phyloP scores from a whole-genome alignment of 2,888 invertebrate genomes.

The Arge pagana region DNA sequence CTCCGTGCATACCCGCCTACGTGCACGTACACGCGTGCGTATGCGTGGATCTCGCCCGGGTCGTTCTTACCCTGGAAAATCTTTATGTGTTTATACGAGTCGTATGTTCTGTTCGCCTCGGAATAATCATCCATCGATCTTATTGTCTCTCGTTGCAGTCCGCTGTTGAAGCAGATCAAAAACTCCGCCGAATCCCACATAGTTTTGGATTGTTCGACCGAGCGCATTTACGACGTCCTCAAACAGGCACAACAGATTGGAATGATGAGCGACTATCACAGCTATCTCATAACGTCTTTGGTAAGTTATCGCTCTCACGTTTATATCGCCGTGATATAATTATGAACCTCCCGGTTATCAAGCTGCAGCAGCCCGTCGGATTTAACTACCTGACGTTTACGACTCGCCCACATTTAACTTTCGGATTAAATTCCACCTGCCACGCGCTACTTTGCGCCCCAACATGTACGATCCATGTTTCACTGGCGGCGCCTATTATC shows the following conservation, averaged over 20 bases:
- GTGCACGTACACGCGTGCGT: no score
- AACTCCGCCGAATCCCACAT: conserved; percentile 91
- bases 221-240: conserved; percentile 82
- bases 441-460: no score
- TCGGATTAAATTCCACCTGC: conserved; percentile 10
- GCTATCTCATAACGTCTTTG: conserved; percentile 90
- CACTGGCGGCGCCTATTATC: no score
- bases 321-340: no score
- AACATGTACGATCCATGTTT: no score
- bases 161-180: conserved; percentile 87
- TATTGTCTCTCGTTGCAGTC: conserved; percentile 62
- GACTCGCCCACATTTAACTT: conserved; percentile 1
- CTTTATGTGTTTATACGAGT: background rate
- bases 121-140: background rate
- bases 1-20: no score
- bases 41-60: no score
- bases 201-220: conserved; percentile 86
- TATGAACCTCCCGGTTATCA: no score
- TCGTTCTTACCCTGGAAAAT: no score
- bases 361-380: no score
- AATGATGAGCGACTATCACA: conserved; percentile 96
- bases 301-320: no score
- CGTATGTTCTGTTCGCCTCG: background rate
- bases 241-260: conserved; percentile 96
- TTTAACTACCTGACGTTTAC: no score